Percentiles rank a stretch among this genome's conserved stretches.
phyloP scores from a whole-genome alignment of 1,140 invertebrate genomes.

The Zaprionus vittiger region DNA sequence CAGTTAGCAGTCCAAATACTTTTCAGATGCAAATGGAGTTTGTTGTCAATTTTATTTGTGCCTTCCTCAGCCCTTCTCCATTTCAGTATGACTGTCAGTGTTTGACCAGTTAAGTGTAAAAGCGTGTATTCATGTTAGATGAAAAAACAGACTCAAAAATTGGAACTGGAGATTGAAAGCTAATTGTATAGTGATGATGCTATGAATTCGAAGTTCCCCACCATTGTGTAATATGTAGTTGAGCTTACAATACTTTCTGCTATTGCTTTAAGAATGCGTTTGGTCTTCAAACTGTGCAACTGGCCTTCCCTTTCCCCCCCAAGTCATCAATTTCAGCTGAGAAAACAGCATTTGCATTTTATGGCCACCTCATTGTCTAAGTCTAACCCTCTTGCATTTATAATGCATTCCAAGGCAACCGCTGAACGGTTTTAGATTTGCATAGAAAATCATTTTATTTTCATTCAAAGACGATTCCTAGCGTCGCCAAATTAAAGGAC shows the following conservation, averaged over 20 bases:
- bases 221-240: not conserved
- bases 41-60: not conserved
- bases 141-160: conserved; percentile 37
- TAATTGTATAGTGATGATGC: not conserved
- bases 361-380: conserved; percentile 46
- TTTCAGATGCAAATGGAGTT: conserved; percentile 43
- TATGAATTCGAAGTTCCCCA: not conserved
- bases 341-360: conserved; percentile 47
- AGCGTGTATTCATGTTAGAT: conserved; percentile 69
- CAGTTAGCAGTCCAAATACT: conserved; percentile 51
- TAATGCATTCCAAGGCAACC: conserved; percentile 71
- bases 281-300: not conserved
- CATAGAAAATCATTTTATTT: conserved; percentile 82
- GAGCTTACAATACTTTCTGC: not conserved
- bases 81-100: not conserved
- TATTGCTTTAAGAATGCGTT: not conserved
- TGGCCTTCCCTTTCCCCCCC: not conserved
- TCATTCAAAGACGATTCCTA: conserved; percentile 79
- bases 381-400: conserved; percentile 49
- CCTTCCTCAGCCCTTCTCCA: not conserved
- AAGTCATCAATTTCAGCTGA: conserved; percentile 45
- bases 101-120: conserved; percentile 61
- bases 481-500: conserved; percentile 74
- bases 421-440: conserved; percentile 81
- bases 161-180: conserved; percentile 23